Conservation (phyloP, 1,140 invertebrate species). For the Rhizoglyphus robini region DNA sequence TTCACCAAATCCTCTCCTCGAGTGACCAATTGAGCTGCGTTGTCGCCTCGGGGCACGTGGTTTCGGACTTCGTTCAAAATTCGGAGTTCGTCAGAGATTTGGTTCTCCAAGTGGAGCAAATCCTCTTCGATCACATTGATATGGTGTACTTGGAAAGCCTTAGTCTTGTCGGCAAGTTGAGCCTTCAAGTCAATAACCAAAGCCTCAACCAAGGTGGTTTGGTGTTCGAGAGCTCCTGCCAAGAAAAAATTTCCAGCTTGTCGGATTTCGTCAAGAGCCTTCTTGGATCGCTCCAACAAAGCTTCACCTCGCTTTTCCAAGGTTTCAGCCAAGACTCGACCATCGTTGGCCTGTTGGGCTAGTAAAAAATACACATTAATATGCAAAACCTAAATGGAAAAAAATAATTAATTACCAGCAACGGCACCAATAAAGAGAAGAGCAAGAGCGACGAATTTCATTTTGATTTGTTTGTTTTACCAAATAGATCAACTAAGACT, state of each 20-base stretch:
- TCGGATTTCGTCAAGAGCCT: neutral
- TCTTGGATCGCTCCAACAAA: neutral
- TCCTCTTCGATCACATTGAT: conserved; percentile 18
- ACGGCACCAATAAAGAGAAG: no score
- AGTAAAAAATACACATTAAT: no score
- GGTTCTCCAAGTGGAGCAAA: conserved; percentile 14
- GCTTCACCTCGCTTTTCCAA: neutral
- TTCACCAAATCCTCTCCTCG: neutral
- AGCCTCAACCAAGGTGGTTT: conserved; percentile 13
- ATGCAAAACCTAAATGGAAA: no score
- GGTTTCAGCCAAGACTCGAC: neutral
- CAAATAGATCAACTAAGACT: no score
- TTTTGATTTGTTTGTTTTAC: no score
- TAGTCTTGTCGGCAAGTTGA: neutral
- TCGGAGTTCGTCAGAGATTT: conserved; percentile 5
- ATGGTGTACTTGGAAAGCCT: conserved; percentile 2
- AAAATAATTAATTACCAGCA: no score
- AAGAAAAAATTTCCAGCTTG: neutral
- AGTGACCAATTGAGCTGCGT: neutral
- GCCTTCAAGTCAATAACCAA: conserved; percentile 11
- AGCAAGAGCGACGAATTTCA: no score
- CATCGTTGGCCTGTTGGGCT: neutral
- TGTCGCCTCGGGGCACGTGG: neutral
- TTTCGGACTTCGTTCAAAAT: neutral
- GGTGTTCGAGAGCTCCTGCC: conserved; percentile 5